Evolutionary conservation across 1,140 invertebrate species (phyloP).

Genomic region (Cylas formicarius): DNA sequence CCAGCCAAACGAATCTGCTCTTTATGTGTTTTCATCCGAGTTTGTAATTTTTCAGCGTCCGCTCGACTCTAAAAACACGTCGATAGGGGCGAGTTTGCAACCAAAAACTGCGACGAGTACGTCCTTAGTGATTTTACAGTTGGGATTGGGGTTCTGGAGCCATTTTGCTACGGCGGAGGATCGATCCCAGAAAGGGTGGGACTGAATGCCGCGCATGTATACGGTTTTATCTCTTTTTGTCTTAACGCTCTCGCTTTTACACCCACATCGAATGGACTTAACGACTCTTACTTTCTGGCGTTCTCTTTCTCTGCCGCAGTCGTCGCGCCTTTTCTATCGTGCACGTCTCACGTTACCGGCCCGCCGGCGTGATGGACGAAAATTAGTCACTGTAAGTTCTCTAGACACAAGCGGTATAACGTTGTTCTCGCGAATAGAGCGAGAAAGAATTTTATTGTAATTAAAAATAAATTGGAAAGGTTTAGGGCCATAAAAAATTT

Average conservation of each 20-base stretch:
- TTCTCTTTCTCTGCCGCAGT: conserved; percentile 16
- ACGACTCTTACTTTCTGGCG: conserved; percentile 32
- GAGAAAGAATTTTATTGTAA: too few species aligned
- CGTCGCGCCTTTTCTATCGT: too few species aligned
- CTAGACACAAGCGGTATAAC: too few species aligned
- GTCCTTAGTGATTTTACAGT: conserved; percentile 39
- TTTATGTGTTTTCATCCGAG: conserved; percentile 34
- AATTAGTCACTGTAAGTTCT: too few species aligned
- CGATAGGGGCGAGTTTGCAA: conserved; percentile 34
- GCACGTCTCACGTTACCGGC: too few species aligned
- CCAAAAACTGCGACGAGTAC: conserved; percentile 16
- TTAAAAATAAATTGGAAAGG: too few species aligned
- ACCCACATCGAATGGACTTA: conserved; percentile 29
- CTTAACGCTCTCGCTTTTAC: conserved; percentile 37
- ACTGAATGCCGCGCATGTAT: conserved; percentile 41
- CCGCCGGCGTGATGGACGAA: too few species aligned
- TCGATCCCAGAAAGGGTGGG: conserved; percentile 41
- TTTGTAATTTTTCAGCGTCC: conserved; percentile 38
- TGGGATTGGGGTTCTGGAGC: conserved; percentile 39
- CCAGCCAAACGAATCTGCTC: conserved; percentile 31
- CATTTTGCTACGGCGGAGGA: conserved; percentile 38
- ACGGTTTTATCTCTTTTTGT: conserved; percentile 43
- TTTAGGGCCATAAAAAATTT: too few species aligned
- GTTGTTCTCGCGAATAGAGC: too few species aligned
- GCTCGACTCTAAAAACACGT: conserved; percentile 36